Evolutionary conservation across 2,113 vertebrate genomes (phyloP).

Genomic region (Malurus alboscapulatus): DNA sequence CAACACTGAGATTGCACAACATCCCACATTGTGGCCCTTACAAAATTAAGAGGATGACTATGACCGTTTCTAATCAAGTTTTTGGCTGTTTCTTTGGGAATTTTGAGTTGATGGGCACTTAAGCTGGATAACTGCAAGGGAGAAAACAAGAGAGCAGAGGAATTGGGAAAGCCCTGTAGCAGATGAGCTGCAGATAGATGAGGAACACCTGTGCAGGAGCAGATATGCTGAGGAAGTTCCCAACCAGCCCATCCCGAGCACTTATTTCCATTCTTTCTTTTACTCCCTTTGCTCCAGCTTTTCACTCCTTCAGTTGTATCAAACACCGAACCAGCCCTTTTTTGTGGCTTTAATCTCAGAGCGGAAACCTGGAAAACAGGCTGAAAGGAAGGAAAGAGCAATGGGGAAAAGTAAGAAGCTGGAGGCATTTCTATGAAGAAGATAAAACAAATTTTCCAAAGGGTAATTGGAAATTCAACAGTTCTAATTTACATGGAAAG

Average conservation of each 20-base stretch:
- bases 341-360: background rate
- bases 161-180: background rate
- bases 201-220: background rate
- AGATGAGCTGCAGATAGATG: fast-evolving
- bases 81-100: background rate
- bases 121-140: background rate
- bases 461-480: background rate
- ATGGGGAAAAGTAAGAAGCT: background rate
- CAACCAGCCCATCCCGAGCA: background rate
- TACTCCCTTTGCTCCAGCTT: background rate
- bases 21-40: fast-evolving
- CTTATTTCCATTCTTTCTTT: background rate
- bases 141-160: background rate
- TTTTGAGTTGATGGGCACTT: background rate
- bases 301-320: background rate
- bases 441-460: background rate
- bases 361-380: constrained; percentile 36
- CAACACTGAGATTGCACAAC: background rate
- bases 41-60: background rate
- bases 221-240: background rate
- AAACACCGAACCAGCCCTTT: background rate
- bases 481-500: background rate
- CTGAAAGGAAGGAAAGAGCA: background rate
- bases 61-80: background rate
- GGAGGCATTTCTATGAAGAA: background rate